These are phyloP conservation scores for Chrysochloris asiatica DNA, from an alignment of 2,113 vertebrate species.

Conservation along the genomic window DNA sequence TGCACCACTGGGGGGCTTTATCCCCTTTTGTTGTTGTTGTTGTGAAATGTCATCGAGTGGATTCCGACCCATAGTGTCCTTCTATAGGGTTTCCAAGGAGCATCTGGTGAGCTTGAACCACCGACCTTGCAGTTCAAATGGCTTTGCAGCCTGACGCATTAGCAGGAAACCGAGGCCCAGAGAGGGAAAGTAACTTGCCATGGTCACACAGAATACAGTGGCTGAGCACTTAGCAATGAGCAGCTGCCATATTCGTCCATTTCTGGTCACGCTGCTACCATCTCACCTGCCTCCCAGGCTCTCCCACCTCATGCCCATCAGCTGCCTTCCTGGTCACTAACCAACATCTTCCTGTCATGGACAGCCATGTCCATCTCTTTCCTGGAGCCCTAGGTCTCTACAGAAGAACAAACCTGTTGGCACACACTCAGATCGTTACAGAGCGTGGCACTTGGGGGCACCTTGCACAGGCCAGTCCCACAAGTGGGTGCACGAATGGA, in stretches of 20 bases:
- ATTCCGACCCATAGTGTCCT: no score
- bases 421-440: background rate
- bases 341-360: background rate
- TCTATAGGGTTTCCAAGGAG: no score
- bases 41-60: no score
- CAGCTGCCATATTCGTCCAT: background rate
- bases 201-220: background rate
- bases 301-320: background rate
- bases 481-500: background rate
- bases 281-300: background rate
- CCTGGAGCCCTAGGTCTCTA: background rate
- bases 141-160: no score
- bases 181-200: background rate
- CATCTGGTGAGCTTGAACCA: no score
- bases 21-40: no score
- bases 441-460: background rate
- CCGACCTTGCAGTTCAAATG: no score
- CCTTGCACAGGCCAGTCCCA: background rate
- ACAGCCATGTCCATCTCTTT: no score
- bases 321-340: background rate
- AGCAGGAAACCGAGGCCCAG: background rate
- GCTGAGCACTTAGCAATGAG: background rate
- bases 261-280: rapidly evolving
- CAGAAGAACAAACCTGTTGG: background rate
- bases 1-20: background rate